A percentile compares a stretch with the other conserved stretches of the same genome.
Evolutionary conservation across 2,797 vertebrate species (phyloP).

Genomic region (Argentina silus): DNA sequence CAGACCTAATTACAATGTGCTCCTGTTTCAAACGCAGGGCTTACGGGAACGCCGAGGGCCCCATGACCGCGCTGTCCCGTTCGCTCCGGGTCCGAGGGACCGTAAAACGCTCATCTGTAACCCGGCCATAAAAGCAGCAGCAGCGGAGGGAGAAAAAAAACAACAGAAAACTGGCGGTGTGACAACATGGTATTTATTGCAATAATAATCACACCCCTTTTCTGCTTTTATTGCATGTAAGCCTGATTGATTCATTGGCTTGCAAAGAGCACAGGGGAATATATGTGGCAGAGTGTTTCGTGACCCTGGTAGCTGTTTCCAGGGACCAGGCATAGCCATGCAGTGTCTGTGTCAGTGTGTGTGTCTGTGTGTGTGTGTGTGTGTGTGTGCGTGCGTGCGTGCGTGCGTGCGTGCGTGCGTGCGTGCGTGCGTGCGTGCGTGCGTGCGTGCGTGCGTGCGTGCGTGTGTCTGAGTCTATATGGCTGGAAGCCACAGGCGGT

Average conservation of each 20-base stretch:
- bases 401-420: too few species aligned
- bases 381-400: too few species aligned
- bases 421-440: too few species aligned
- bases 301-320: slow-evolving; percentile 56
- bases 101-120: slow-evolving; percentile 73
- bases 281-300: slow-evolving; percentile 56
- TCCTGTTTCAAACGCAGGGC: slow-evolving; percentile 64
- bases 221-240: slow-evolving; percentile 69
- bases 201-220: slow-evolving; percentile 67
- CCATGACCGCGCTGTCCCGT: slow-evolving; percentile 59
- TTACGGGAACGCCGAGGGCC: slow-evolving; percentile 65
- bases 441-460: too few species aligned
- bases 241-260: slow-evolving; percentile 72
- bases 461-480: not conserved
- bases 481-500: slow-evolving; percentile 29
- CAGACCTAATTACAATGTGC: slow-evolving; percentile 70
- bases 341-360: slow-evolving; percentile 11
- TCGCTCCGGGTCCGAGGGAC: slow-evolving; percentile 49
- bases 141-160: slow-evolving; percentile 19
- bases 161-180: slow-evolving; percentile 50
- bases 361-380: not conserved
- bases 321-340: slow-evolving; percentile 29
- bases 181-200: slow-evolving; percentile 68
- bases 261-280: slow-evolving; percentile 61
- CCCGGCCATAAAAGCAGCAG: slow-evolving; percentile 65